Conservation (phyloP, 64 coral and sea anemone genomes). For the Actinia tenebrosa region DNA sequence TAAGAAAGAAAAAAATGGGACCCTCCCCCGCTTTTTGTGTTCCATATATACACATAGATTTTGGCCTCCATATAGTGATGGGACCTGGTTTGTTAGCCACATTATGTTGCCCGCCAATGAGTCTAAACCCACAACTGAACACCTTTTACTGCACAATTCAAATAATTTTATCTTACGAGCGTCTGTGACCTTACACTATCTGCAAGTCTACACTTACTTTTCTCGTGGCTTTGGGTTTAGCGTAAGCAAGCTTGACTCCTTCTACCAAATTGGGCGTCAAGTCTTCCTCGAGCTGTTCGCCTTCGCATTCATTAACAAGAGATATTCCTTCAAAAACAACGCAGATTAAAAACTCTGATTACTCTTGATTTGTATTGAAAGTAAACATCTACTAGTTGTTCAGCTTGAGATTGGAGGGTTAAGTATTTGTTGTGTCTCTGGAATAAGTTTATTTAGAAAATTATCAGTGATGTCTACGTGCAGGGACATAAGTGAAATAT, state of each 20-base stretch:
- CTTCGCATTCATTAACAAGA: conserved; percentile 48
- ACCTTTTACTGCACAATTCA: not conserved
- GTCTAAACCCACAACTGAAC: not conserved
- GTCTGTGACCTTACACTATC: not conserved
- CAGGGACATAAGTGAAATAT: not conserved
- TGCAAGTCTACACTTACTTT: conserved; percentile 29
- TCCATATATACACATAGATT: no score
- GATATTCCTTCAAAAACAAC: conserved; percentile 33
- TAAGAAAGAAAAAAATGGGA: no score
- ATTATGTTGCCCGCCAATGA: no score
- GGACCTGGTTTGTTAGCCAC: no score
- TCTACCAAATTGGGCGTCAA: conserved; percentile 39
- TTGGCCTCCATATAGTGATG: no score
- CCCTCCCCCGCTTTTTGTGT: no score
- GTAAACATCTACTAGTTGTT: not conserved
- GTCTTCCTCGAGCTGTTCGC: conserved; percentile 56
- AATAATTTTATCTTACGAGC: not conserved
- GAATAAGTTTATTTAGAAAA: not conserved
- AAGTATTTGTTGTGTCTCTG: not conserved
- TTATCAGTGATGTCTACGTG: not conserved
- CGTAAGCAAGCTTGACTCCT: conserved; percentile 55
- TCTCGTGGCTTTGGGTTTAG: conserved; percentile 44
- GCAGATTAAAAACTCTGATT: not conserved
- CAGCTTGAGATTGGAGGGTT: not conserved
- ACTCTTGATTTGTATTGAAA: not conserved